These are phyloP conservation scores for Meliscaeva auricollis DNA, from an alignment of 2,888 invertebrate genomes.

Conservation along the genomic window DNA sequence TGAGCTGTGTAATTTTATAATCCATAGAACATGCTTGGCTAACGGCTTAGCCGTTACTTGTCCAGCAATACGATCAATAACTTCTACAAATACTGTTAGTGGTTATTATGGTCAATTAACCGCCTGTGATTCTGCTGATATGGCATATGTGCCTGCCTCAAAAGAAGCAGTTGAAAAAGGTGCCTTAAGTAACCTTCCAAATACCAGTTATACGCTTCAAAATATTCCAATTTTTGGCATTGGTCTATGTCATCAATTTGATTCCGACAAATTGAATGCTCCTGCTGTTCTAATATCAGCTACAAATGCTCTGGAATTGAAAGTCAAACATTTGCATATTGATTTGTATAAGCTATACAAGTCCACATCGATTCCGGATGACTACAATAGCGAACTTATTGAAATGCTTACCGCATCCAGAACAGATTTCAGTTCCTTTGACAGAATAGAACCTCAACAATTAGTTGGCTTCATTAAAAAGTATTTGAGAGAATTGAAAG, in stretches of 20 bases:
- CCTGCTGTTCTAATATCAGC: constrained; percentile 87
- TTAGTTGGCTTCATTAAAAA: constrained; percentile 87
- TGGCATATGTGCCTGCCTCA: constrained; percentile 86
- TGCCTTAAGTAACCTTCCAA: neutral
- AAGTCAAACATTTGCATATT: constrained; percentile 80
- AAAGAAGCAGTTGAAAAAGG: constrained; percentile 85
- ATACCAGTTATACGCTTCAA: constrained; percentile 64
- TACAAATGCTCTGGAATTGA: constrained; percentile 86
- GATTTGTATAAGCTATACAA: constrained; percentile 89
- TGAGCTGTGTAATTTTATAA: constrained; percentile 89
- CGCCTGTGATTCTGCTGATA: constrained; percentile 2
- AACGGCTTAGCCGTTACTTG: constrained; percentile 85
- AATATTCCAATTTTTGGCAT: constrained; percentile 86
- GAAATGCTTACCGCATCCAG: constrained; percentile 31
- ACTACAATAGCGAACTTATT: constrained; percentile 84
- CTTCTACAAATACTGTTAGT: constrained; percentile 77
- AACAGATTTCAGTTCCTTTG: constrained; percentile 39
- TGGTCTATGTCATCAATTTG: constrained; percentile 87
- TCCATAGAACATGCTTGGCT: constrained; percentile 89
- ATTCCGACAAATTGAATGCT: constrained; percentile 85
- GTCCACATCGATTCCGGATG: constrained; percentile 85
- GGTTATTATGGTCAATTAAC: constrained; percentile 53
- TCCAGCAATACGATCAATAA: constrained; percentile 76
- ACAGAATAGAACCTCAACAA: constrained; percentile 70
- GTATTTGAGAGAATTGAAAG: constrained; percentile 89